Evolutionary conservation across 2,888 invertebrate species (phyloP).

Genomic region (Tromatobia lineatoria): DNA sequence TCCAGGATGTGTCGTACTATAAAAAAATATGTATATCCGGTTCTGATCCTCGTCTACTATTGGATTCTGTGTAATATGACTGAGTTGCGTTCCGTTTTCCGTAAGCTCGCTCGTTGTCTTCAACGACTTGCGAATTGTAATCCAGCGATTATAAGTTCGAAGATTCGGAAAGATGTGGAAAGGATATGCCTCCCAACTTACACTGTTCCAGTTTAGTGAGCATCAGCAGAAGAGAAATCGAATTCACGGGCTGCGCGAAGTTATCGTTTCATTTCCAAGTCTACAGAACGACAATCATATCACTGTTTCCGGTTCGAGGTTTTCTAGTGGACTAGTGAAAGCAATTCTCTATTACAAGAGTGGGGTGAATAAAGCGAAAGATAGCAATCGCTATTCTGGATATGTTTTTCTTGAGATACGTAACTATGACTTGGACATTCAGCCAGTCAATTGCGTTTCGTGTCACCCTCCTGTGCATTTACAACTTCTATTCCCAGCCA

Average conservation of each 20-base stretch:
- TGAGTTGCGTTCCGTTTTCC: neutral
- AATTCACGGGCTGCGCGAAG: constrained; percentile 21
- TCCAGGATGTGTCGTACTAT: neutral
- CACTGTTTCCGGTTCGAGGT: constrained; percentile 4
- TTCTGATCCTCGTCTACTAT: neutral
- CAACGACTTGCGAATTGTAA: constrained; percentile 19
- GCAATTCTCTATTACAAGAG: constrained; percentile 16
- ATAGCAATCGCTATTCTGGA: neutral
- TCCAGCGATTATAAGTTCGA: constrained; percentile 21
- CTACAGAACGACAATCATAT: constrained; percentile 16
- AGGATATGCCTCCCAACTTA: constrained; percentile 24
- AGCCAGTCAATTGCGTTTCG: neutral
- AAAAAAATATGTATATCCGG: neutral
- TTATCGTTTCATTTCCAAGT: constrained; percentile 53
- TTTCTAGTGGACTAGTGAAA: constrained; percentile 23
- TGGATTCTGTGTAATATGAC: neutral
- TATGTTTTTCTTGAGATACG: constrained; percentile 26
- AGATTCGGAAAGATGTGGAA: neutral
- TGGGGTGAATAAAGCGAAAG: neutral
- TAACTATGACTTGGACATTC: neutral
- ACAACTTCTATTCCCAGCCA: neutral
- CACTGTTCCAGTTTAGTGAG: constrained; percentile 5
- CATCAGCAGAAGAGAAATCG: neutral
- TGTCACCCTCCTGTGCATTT: neutral
- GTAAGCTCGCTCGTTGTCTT: neutral